Evolutionary conservation across 2,113 vertebrate genomes (phyloP), one percentile per base, ranked within the genome.

Genomic region (Phainopepla nitens): DNA sequence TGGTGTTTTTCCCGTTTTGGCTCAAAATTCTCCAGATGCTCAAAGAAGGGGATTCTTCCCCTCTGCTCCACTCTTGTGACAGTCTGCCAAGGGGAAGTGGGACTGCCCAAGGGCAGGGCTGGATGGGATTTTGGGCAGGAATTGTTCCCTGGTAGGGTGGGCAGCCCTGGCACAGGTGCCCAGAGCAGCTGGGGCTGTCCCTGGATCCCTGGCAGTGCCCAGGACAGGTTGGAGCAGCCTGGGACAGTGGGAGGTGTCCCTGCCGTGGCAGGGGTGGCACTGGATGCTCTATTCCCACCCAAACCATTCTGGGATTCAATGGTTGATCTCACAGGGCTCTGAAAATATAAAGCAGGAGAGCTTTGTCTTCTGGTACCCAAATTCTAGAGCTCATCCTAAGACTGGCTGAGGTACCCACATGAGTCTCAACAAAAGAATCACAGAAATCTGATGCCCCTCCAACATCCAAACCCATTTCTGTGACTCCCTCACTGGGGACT

Each of bases 81-180:
- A 56, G 4, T 13, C 19, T 11, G 31, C 20, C 24, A 2, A 0
- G 42, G n/a, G 49, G 23, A 28, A n/a, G n/a, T n/a, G n/a, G n/a
- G n/a, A n/a, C 9, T 9, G 41, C 3, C 27, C 3, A 31, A 39
- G 47, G n/a, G 24, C 16, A 45, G 61, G 50, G 36, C 0, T 29
- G 1, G 75, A 3, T n/a, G 49, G 54, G 47, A n/a, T n/a, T n/a
- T 4, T 17, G 41, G 64, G 73, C 4, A 22, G 10, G 20, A 47
- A 70, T 69, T 2, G 0, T 10, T 36, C 18, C 14, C 33, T 70
- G 39, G 0, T 2, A 84, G 49, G 33, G 41, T 33, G 47, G 22
- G 16, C 0, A 54, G 28, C 3, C 8, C 58, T 73, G 68, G 81
- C 22, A 53, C 18, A 22, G 82, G 2, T 64, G 5, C 58, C 69